These are phyloP conservation scores for Irena cyanogastra DNA, from an alignment of 2,113 vertebrate species.

Conservation along the genomic window DNA sequence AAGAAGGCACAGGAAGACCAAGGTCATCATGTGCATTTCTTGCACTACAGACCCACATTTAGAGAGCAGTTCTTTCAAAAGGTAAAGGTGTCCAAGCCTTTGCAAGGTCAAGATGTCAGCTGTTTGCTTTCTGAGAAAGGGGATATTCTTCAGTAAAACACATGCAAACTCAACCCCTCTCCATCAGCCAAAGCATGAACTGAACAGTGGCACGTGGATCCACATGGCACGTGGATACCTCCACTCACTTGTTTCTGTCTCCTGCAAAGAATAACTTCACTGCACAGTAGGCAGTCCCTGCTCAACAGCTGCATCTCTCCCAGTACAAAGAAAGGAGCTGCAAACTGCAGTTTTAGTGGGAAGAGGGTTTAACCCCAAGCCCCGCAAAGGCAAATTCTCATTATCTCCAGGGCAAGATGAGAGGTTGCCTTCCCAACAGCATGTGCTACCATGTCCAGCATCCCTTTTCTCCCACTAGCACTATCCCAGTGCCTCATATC, in stretches of 20 bases:
- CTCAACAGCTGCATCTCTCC: not conserved
- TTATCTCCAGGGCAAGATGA: not conserved
- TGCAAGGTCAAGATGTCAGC: not conserved
- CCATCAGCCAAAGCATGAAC: not conserved
- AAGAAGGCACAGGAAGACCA: not conserved
- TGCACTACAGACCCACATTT: rapidly evolving
- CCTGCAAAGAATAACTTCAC: not conserved
- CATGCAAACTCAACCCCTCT: not conserved
- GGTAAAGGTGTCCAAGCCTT: not conserved
- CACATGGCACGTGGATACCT: not conserved
- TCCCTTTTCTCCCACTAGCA: not conserved
- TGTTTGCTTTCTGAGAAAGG: not conserved
- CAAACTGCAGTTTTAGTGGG: not conserved
- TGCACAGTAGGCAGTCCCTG: not conserved
- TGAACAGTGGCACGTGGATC: not conserved
- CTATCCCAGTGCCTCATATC: not conserved
- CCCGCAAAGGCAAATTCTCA: not conserved
- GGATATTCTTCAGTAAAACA: not conserved
- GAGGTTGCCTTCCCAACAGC: not conserved
- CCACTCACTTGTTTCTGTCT: not conserved
- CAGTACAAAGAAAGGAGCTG: not conserved
- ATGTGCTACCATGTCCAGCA: not conserved
- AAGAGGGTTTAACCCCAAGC: not conserved
- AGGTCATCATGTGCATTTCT: not conserved
- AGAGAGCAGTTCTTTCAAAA: not conserved